Evolutionary conservation across 2,888 invertebrate species (phyloP).

Genomic region (Ctenicera cuprea): DNA sequence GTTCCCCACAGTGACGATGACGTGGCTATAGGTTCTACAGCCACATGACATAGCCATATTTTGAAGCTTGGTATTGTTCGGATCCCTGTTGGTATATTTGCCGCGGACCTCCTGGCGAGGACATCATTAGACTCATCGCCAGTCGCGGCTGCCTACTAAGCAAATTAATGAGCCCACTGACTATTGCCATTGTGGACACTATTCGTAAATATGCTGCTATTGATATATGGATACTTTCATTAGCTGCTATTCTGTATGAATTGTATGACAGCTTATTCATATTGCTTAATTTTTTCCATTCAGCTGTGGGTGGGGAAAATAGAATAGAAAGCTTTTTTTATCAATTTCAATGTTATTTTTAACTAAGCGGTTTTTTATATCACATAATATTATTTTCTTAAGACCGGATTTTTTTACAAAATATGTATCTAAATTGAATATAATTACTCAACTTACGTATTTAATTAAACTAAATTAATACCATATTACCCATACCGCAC

Average conservation of each 20-base stretch:
- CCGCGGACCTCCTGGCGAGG: slow-evolving; percentile 59
- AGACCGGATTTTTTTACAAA: too few species aligned
- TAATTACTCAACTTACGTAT: too few species aligned
- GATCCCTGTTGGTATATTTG: slow-evolving; percentile 57
- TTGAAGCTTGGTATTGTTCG: slow-evolving; percentile 51
- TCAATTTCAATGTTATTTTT: too few species aligned
- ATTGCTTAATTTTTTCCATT: not conserved
- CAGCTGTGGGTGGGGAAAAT: not conserved
- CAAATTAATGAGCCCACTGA: slow-evolving; percentile 57
- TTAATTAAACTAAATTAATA: too few species aligned
- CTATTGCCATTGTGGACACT: slow-evolving; percentile 45
- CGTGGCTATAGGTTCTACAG: slow-evolving; percentile 45
- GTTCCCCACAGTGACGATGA: slow-evolving; percentile 54
- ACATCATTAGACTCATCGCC: slow-evolving; percentile 61
- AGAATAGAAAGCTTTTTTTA: too few species aligned
- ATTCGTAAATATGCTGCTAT: slow-evolving; percentile 47
- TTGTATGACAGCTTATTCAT: slow-evolving; percentile 30
- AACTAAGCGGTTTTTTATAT: too few species aligned
- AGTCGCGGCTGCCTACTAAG: slow-evolving; percentile 58
- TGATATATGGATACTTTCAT: slow-evolving; percentile 45
- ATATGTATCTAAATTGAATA: too few species aligned
- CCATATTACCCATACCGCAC: too few species aligned
- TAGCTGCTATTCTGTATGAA: slow-evolving; percentile 38
- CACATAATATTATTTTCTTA: too few species aligned
- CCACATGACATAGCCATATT: slow-evolving; percentile 47